Base-by-base conservation (phyloP, 2,888 invertebrate species). In the Netelia fuscicornis region DNA sequence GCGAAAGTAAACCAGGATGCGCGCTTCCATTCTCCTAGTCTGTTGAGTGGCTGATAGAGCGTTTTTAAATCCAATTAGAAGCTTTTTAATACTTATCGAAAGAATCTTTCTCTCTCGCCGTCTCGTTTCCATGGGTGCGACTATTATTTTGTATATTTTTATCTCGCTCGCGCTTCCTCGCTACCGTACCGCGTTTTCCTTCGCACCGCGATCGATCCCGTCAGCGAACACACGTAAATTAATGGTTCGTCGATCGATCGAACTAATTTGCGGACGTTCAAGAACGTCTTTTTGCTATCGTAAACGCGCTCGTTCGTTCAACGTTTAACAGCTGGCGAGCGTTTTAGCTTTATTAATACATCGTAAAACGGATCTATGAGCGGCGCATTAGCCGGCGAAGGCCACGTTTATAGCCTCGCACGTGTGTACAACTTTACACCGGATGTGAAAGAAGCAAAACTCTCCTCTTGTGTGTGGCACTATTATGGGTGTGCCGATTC, bases 11-110 rank as follows among this genome's bases (percentile, higher is more conserved):
- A 62, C 60, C 37, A 2, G 48, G 48, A 58, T 52, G 10, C 74
- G 77, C 60, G 77, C 13, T 48, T 48, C 58, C 58, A 17, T 17
- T 20, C 77, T 72, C 86, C 65, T 86, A 87, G 86, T 6, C 37
- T 88, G 88, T 82, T 90, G 89, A 92, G 89, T 90, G 90, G 88
- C 89, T 88, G 89, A 89, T 90, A 88, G 89, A 90, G 81, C 86
- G 86, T 82, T 88, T 89, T 86, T 83, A 88, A 90, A 91, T 91
- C 87, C 84, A 91, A 90, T 91, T 91, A 91, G 87, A 87, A 88
- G 88, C 88, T 74, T 90, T 90, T 90, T 91, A 88, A 89, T 90
- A 87, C 87, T 89, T 89, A 91, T 86, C 82, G 67, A 48, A 64
- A 65, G 72, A 64, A 54, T 58, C 68, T 30, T 11, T 48, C 17